Evolutionary conservation across 2,797 vertebrate genomes (phyloP), one percentile per base, ranked within the genome.

Genomic region (Pangasius larnaudii): DNA sequence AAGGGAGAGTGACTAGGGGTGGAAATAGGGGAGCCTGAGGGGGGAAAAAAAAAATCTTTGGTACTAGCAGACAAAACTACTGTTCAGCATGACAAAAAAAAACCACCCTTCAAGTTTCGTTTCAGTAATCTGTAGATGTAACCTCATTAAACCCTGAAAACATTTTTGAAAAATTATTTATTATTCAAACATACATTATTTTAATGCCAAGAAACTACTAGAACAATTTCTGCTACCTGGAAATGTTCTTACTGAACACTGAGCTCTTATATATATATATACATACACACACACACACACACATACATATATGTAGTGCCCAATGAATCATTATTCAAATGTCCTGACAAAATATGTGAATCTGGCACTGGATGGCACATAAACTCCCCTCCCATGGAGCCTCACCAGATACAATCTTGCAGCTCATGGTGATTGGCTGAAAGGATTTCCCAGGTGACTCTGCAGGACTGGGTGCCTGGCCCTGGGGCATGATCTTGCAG

Each of bases 361-460:
- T 74, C 51, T 75, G 69, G 33, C 14, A 71, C 67, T 71, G 65
- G 9, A 19, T 27, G 75, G 75, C 75, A 80, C 11, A 39, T 13
- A 39, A 42, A 42, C 33, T 61, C 58, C 61, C 24, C 11, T 61
- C 11, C 22, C 13, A 81, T 61, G 79, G 33, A 36, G 5, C 24
- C 88, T 92, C 96, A 99, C 99, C 99, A 96, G 99, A 99, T 92
- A 99, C 98, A 85, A 99, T 99, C 95, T 99, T 99, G 95, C 99
- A 99, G 96, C 99, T 99, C 98, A 99, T 99, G 81, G 99, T 99
- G 94, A 99, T 99, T 61, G 98, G 99, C 91, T 99, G 98, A 93
- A 99, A 99, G 13, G 98, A 98, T 89, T 99, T 99, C 92, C 98
- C 98, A 0, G 98, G 99, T 81, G 98, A 99, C 92, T 99, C 98